Conservation (phyloP, 2,113 vertebrate species). For the Campylomormyrus numenius region DNA sequence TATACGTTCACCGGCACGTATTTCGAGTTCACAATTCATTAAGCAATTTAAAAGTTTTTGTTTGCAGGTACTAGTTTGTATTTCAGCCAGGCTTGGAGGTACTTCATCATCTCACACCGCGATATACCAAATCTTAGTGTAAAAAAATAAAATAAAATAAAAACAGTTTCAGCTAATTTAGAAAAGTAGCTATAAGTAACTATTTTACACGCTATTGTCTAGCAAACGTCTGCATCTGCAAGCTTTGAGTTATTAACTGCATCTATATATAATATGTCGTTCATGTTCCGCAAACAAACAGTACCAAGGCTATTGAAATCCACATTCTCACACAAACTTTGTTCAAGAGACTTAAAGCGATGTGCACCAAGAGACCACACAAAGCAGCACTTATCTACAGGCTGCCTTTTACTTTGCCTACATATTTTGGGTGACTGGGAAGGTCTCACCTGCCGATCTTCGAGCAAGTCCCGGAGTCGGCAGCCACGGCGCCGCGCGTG, state of each 20-base stretch:
- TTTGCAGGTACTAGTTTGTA: background rate
- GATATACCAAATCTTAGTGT: too few relatives aligned
- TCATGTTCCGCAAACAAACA: background rate
- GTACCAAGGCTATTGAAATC: background rate
- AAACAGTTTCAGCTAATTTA: background rate
- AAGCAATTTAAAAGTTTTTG: too few relatives aligned
- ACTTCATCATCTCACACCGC: background rate
- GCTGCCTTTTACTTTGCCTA: background rate
- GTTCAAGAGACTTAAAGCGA: background rate
- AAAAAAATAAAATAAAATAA: too few relatives aligned
- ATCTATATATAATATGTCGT: background rate
- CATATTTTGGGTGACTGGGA: background rate
- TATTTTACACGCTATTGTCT: background rate
- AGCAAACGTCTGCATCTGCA: background rate
- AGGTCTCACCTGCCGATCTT: constrained; percentile 65
- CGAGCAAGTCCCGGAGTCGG: constrained; percentile 70
- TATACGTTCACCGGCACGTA: too few relatives aligned
- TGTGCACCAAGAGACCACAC: background rate
- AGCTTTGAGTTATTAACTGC: background rate
- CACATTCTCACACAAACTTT: background rate
- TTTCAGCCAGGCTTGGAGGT: background rate
- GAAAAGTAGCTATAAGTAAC: background rate
- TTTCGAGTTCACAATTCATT: too few relatives aligned
- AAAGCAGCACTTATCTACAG: background rate
- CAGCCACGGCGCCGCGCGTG: constrained; percentile 63